Evolutionary conservation across 2,113 vertebrate species (phyloP).

Genomic region (Leucoraja erinaceus): DNA sequence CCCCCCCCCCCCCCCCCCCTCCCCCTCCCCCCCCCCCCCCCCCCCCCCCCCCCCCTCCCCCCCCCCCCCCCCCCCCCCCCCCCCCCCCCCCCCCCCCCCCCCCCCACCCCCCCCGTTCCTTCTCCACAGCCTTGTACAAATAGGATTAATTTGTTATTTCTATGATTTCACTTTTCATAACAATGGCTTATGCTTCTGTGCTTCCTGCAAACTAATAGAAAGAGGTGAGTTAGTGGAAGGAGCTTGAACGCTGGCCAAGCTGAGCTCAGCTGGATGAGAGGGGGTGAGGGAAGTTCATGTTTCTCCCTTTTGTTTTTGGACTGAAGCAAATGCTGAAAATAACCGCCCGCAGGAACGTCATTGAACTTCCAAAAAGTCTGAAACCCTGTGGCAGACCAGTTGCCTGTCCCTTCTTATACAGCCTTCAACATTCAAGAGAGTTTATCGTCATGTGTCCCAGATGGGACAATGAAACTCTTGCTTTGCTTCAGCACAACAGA

Average conservation of each 20-base stretch:
- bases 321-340: background rate
- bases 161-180: slow-evolving; percentile 33
- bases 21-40: background rate
- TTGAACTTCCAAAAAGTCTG: background rate
- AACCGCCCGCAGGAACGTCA: background rate
- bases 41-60: too few relatives aligned
- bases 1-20: background rate
- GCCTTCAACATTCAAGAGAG: too few relatives aligned
- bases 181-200: background rate
- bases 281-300: background rate
- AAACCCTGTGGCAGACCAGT: background rate
- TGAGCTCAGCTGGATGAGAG: background rate
- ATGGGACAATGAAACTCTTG: too few relatives aligned
- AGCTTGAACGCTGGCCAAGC: background rate
- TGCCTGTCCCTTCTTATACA: too few relatives aligned
- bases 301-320: background rate
- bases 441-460: too few relatives aligned
- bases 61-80: too few relatives aligned
- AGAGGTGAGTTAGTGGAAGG: background rate
- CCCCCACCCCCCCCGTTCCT: background rate
- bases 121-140: background rate
- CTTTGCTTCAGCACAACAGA: too few relatives aligned
- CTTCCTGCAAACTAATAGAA: background rate
- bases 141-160: background rate
- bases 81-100: too few relatives aligned